phyloP scores from a whole-genome alignment of 2,113 vertebrate species.

The Poicephalus meyeri region DNA sequence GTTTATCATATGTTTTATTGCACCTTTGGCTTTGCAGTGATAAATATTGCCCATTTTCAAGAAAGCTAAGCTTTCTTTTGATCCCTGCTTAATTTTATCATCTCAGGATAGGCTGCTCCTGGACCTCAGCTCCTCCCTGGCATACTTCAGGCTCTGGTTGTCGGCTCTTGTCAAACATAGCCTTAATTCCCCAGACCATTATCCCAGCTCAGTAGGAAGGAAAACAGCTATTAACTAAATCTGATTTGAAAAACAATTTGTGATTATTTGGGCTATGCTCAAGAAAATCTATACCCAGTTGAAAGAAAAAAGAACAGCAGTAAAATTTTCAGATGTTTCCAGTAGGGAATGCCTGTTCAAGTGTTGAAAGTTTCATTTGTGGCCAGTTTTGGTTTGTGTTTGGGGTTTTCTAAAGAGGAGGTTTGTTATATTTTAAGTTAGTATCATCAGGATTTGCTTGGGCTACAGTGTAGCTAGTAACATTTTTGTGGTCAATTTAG shows the following conservation, averaged over 20 bases:
- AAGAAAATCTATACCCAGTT: background rate
- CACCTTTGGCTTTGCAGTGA: background rate
- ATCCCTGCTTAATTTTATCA: rapidly evolving
- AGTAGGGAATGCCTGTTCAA: background rate
- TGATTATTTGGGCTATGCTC: background rate
- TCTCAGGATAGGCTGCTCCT: background rate
- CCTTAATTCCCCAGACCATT: background rate
- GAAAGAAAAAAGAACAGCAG: background rate
- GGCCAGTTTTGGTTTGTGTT: background rate
- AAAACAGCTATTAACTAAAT: background rate
- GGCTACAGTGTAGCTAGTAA: background rate
- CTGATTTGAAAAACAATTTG: background rate
- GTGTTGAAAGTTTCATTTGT: background rate
- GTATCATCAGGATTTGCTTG: background rate
- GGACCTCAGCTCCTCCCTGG: rapidly evolving
- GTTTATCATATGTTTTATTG: background rate
- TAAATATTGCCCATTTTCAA: background rate
- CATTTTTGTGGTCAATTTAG: background rate
- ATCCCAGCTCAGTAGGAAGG: background rate
- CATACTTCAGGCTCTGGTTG: background rate
- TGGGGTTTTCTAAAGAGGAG: background rate
- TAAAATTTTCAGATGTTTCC: background rate
- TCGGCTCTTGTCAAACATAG: background rate
- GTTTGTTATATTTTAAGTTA: background rate
- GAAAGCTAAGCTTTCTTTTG: background rate